These are phyloP conservation scores for Sminthurides aquaticus DNA, from an alignment of 2,888 invertebrate genomes.

Conservation along the genomic window DNA sequence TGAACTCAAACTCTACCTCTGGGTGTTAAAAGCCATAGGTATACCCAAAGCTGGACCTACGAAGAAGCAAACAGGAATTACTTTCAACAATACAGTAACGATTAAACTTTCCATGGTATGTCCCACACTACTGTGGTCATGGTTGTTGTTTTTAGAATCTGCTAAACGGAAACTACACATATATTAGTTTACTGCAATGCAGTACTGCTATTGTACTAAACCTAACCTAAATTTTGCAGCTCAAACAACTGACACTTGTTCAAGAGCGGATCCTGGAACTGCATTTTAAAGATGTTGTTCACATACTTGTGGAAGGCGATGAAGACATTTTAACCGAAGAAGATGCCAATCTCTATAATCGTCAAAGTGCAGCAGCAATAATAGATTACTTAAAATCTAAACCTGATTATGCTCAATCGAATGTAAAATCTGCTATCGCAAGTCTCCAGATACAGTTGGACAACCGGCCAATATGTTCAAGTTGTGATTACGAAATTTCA, in stretches of 20 bases:
- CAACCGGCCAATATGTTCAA: conserved; percentile 1
- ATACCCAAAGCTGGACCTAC: conserved; percentile 5
- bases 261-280: conserved; percentile 15
- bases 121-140: background rate
- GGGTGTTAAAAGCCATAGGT: conserved; percentile 15
- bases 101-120: background rate
- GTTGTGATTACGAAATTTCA: conserved; percentile 8
- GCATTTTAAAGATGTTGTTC: background rate
- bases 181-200: background rate
- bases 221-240: too few relatives aligned
- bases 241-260: conserved; percentile 5
- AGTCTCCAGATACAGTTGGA: background rate
- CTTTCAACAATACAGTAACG: background rate
- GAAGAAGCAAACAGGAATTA: background rate
- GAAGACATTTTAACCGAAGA: background rate
- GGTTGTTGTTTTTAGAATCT: background rate
- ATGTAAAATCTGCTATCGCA: background rate
- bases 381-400: conserved; percentile 12
- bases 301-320: background rate
- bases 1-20: conserved; percentile 16
- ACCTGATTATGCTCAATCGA: background rate
- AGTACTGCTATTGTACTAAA: too few relatives aligned
- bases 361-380: conserved; percentile 1
- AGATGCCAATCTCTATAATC: background rate
- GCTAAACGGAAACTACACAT: background rate